Evolutionary conservation across 1,140 invertebrate genomes (phyloP), one percentile per base, ranked within the genome.

Genomic region (Paralvinella palmiformis): DNA sequence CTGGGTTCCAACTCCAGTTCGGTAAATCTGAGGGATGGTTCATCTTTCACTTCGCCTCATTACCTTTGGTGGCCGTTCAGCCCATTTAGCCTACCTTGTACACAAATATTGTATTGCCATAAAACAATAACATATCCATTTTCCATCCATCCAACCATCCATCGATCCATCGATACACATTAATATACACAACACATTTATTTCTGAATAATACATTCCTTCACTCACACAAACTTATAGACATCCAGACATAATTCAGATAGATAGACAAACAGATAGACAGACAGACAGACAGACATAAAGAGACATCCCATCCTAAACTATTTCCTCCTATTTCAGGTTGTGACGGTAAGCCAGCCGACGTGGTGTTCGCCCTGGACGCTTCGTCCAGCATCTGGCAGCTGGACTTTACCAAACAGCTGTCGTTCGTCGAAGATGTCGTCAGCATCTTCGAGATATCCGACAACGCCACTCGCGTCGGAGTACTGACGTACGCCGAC

Each of bases 311-410:
- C 31, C n/a, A 52, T 20, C 24, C 4, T 27, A 13, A 52, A 52
- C 48, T 10, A 13, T 29, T 7, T 3, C 31, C 7, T 63, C 24
- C 24, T n/a, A 32, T 63, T 66, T 58, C 56, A 59, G 57, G 53
- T 36, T 78, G 76, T 27, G 65, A 63, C 7, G 70, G 70, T 10
- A 76, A 75, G 24, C 70, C 73, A 56, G 74, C 73, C 0, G 76
- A 78, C 48, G 67, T 78, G 17, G 74, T 69, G 44, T 75, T 78
- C 60, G 50, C 75, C 6, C 50, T 78, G 37, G 76, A 78, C 62
- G 65, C 68, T 5, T 75, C 73, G 10, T 69, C 64, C 50, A 75
- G 72, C 57, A 75, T 78, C 31, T 73, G 71, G 64, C 45, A 35
- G 6, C 62, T 63, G 0, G 70, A 76, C 56, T 78, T 75, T 52